A percentile compares a stretch with the other conserved stretches of the same genome.
Conservation (phyloP, 2,888 invertebrate species). For the Pasiphila rectangulata region DNA sequence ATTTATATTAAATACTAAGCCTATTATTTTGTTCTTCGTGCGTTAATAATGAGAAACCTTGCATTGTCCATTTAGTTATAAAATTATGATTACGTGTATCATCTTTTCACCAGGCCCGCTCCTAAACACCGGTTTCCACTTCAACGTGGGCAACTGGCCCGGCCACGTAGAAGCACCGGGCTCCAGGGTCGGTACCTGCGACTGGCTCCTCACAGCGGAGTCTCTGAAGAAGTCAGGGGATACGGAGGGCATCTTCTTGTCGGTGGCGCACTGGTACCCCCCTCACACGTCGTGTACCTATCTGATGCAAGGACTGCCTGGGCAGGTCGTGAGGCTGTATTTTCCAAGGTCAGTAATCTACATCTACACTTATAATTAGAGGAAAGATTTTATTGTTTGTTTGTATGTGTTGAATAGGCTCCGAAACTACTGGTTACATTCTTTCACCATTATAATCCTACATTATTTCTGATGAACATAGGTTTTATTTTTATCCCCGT, state of each 20-base stretch:
- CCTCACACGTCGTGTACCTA: conserved; percentile 96
- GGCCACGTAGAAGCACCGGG: conserved; percentile 95
- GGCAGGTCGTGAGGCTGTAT: conserved; percentile 93
- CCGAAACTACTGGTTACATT: too few species aligned
- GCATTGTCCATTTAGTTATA: too few species aligned
- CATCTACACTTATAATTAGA: too few species aligned
- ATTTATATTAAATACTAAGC: too few species aligned
- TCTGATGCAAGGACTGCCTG: conserved; percentile 90
- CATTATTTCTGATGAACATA: too few species aligned
- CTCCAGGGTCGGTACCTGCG: conserved; percentile 91
- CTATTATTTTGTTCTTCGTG: too few species aligned
- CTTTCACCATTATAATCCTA: too few species aligned
- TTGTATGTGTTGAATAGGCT: too few species aligned
- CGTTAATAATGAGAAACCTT: too few species aligned
- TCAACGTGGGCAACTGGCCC: conserved; percentile 97
- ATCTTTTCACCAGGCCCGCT: conserved; percentile 83
- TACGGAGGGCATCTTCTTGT: conserved; percentile 93
- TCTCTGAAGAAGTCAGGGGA: conserved; percentile 88
- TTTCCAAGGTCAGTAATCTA: conserved; percentile 88
- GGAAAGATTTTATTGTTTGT: too few species aligned
- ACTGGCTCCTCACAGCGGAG: conserved; percentile 93
- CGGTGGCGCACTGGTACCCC: conserved; percentile 96
- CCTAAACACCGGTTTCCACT: conserved; percentile 95
- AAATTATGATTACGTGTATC: too few species aligned
- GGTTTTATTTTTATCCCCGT: too few species aligned